Evolutionary conservation across 1,140 invertebrate species (phyloP), one percentile per base, ranked within the genome.

Genomic region (Calephelis nemesis): DNA sequence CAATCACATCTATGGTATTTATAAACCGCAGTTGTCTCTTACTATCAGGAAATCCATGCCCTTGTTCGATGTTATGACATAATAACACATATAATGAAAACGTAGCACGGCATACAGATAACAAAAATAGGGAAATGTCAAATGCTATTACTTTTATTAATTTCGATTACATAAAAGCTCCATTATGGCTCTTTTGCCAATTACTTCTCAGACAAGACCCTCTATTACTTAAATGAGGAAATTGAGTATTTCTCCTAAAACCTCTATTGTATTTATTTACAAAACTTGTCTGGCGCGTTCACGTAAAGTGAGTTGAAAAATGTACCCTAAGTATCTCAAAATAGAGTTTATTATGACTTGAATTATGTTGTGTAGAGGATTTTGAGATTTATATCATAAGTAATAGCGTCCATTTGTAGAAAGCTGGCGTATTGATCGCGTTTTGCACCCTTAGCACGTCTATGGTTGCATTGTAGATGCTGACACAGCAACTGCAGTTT

Each of bases 311-410:
- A 7, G 7, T 64, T n/a, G 40, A 58, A 66, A 66, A 66, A 5
- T 66, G 40, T 45, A 13, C 64, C 54, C 15, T 52, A 66, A 11
- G 0, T 15, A 1, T 4, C 0, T 15, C 12, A 10, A 50, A 45
- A 54, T 54, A 54, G 49, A 42, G 39, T 40, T 50, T 39, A 11
- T 50, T 50, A 42, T 54, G 19, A 30, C 7, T 0, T 54, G 10
- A 1, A 7, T 40, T 58, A 60, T 60, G 30, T 19, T 15, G 30
- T 13, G 7, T 15, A 47, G 45, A 12, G 50, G n/a, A 52, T 19
- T 66, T 66, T 66, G 48, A 12, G 50, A 58, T 66, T 66, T 66
- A 58, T 66, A n/a, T 13, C 8, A 8, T 19, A 58, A 13, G 39
- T 13, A 66, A 52, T 66, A 65, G 39, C 9, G 64, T 65, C 30